Percentiles rank a stretch among this genome's conserved stretches.
Conservation (phyloP, 2,888 invertebrate genomes). For the Litoditis marina region DNA sequence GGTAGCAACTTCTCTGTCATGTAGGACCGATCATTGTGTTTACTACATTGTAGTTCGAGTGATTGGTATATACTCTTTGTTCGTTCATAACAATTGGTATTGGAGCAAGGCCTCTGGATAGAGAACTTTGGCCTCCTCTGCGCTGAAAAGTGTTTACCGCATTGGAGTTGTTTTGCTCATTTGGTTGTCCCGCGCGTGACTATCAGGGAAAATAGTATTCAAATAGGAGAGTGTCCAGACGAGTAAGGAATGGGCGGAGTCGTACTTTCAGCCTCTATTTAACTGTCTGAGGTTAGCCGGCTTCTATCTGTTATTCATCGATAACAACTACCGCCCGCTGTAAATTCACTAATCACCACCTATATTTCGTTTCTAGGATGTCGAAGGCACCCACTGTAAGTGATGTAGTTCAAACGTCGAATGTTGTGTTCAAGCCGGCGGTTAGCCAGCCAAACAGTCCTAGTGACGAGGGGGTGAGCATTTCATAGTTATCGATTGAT, state of each 20-base stretch:
- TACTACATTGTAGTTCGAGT: no score
- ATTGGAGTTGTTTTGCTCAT: background rate
- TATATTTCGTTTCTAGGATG: conserved; percentile 41
- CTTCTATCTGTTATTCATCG: background rate
- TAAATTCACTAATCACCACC: background rate
- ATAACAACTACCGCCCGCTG: background rate
- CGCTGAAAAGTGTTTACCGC: conserved; percentile 1
- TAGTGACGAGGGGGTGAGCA: conserved; percentile 17
- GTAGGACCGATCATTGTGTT: no score
- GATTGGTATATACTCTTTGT: no score
- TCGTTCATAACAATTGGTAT: no score
- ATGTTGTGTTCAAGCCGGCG: conserved; percentile 37
- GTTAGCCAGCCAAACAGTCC: conserved; percentile 21
- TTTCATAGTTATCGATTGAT: no score
- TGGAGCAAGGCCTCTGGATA: no score
- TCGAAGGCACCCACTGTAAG: conserved; percentile 48
- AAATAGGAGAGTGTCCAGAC: background rate
- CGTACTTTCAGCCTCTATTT: background rate
- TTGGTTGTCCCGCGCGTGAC: background rate
- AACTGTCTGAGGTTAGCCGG: background rate
- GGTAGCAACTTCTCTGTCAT: no score
- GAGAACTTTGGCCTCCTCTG: no score
- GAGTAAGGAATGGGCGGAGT: background rate
- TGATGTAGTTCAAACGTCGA: conserved; percentile 40
- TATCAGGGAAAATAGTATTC: no score